Conservation (phyloP, 2,797 vertebrate species). For the Chromobotia macracanthus region DNA sequence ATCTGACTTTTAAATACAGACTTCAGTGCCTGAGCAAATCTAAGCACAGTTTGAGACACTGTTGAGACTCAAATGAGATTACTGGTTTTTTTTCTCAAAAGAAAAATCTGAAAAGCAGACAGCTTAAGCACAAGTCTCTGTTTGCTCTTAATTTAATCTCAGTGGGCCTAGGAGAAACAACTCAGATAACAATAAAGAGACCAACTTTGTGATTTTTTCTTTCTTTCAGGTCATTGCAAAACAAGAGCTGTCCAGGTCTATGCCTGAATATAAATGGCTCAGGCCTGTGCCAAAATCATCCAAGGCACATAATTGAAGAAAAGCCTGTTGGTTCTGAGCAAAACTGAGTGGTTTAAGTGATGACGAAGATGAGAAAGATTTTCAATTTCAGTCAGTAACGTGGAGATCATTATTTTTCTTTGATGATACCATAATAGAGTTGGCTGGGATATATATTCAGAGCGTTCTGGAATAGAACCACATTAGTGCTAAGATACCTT, state of each 20-base stretch:
- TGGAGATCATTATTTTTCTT: constrained; percentile 64
- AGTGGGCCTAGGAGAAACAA: not conserved
- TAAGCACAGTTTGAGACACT: not conserved
- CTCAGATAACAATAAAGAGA: no score
- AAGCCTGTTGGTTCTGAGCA: constrained; percentile 50
- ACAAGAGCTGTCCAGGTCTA: constrained; percentile 31
- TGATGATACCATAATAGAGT: constrained; percentile 63
- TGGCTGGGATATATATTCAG: constrained; percentile 54
- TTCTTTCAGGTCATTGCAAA: constrained; percentile 22
- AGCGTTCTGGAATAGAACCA: constrained; percentile 55
- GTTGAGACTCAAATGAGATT: not conserved
- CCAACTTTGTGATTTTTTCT: not conserved
- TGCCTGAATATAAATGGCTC: constrained; percentile 46
- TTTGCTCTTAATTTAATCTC: not conserved
- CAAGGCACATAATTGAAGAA: constrained; percentile 48
- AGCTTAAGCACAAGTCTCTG: not conserved
- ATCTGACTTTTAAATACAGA: no score
- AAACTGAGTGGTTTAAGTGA: constrained; percentile 58
- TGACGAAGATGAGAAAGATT: constrained; percentile 61
- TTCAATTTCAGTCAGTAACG: constrained; percentile 62
- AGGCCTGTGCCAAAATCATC: constrained; percentile 53
- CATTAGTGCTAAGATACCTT: constrained; percentile 60
- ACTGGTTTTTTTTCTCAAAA: not conserved
- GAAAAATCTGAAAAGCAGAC: not conserved
- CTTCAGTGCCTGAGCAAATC: not conserved